A percentile compares a stretch with the other conserved stretches of the same genome.
Conservation (phyloP, 2,888 invertebrate genomes). For the Agrochola circellaris region DNA sequence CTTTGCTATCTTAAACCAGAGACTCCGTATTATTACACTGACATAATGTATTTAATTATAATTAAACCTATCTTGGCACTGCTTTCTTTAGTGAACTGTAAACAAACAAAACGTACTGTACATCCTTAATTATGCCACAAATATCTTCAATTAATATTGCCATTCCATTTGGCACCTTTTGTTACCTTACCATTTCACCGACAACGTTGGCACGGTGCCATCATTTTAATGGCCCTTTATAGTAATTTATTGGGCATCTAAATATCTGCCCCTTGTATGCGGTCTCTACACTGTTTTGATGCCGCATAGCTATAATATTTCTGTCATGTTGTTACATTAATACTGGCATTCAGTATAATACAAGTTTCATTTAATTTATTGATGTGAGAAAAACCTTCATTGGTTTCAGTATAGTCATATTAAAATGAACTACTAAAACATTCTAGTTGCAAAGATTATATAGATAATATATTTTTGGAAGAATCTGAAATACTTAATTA, state of each 20-base stretch:
- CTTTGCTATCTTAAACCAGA: background rate
- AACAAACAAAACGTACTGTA: slow-evolving; percentile 23
- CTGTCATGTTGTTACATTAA: slow-evolving; percentile 53
- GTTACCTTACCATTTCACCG: slow-evolving; percentile 63
- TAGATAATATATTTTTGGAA: background rate
- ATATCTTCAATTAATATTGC: slow-evolving; percentile 60
- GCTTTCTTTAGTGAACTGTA: background rate
- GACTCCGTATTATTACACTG: background rate
- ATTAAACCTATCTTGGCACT: slow-evolving; percentile 16
- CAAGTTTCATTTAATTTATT: slow-evolving; percentile 24
- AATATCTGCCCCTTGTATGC: slow-evolving; percentile 46
- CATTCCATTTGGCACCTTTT: slow-evolving; percentile 58
- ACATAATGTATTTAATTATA: background rate
- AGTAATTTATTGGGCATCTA: slow-evolving; percentile 58
- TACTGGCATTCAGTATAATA: slow-evolving; percentile 14
- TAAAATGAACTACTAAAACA: background rate
- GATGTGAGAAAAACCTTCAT: background rate
- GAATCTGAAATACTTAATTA: background rate
- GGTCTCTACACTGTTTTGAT: slow-evolving; percentile 34
- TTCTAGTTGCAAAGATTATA: background rate
- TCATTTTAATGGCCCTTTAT: slow-evolving; percentile 56
- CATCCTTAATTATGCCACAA: slow-evolving; percentile 49
- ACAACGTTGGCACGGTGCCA: slow-evolving; percentile 62
- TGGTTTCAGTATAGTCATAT: background rate
- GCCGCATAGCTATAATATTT: slow-evolving; percentile 45